Conservation (phyloP, 1,140 invertebrate species). For the Papilio glaucus region DNA sequence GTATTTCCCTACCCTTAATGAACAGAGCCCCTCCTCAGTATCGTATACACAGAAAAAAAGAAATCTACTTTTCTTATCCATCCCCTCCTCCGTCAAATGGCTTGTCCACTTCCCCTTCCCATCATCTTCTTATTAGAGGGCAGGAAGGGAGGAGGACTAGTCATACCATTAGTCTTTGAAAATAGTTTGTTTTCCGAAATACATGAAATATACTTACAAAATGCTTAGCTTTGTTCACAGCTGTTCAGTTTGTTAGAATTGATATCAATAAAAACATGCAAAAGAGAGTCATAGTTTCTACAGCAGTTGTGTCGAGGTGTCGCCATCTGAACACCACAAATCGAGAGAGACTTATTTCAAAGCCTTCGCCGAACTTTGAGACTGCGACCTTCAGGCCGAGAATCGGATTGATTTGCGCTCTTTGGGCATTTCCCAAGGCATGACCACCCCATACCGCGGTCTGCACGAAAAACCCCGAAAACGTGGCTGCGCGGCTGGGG, state of each 20-base stretch:
- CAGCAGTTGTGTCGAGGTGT: constrained; percentile 1
- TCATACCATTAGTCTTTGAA: too few relatives aligned
- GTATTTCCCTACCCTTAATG: too few relatives aligned
- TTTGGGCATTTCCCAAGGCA: background rate
- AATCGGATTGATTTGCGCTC: background rate
- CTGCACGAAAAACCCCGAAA: constrained; percentile 22
- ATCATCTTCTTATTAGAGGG: too few relatives aligned
- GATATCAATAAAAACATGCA: background rate
- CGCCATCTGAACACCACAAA: background rate
- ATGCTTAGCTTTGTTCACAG: background rate
- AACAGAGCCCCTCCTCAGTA: too few relatives aligned
- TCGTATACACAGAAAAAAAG: too few relatives aligned
- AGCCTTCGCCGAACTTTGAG: background rate
- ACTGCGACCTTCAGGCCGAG: background rate
- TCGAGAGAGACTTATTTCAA: background rate
- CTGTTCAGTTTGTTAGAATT: background rate
- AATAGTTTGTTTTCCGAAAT: too few relatives aligned
- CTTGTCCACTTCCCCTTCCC: too few relatives aligned
- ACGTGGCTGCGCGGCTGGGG: constrained; percentile 9
- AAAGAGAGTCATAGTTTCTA: constrained; percentile 21
- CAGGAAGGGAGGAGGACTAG: too few relatives aligned
- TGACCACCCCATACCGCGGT: background rate
- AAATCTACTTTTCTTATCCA: too few relatives aligned
- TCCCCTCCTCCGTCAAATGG: too few relatives aligned
- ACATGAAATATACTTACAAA: too few relatives aligned